Evolutionary conservation across 2,888 invertebrate genomes (phyloP), one percentile per base, ranked within the genome.

Genomic region (Spatulosminthurus flaviceps): DNA sequence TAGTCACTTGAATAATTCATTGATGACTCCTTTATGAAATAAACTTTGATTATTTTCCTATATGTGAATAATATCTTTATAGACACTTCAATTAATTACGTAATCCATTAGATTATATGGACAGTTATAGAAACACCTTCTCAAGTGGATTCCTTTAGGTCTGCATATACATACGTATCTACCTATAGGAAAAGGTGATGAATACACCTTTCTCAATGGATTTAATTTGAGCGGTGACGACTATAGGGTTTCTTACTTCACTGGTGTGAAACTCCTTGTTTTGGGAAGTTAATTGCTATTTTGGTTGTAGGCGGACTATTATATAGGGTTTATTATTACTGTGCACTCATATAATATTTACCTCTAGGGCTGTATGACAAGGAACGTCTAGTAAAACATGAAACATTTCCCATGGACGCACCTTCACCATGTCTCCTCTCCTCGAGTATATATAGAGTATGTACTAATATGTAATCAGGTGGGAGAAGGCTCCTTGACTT

Each of bases 331-430:
- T n/a, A n/a, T n/a, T n/a, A 51, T 51, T 51, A 51, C n/a, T 19
- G 16, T 51, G 16, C n/a, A 11, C 51, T 9, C 13, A 7, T 7
- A n/a, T 51, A 19, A 51, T 51, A 51, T 51, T 51, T 51, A 51
- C 51, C 51, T 51, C n/a, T 51, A 5, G 51, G 51, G 51, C n/a
- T 51, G n/a, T n/a, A 51, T 51, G 51, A 51, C 51, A 13, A 51
- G 19, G 16, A 51, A 51, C n/a, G 51, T 51, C 51, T 51, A 19
- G 51, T 51, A 51, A n/a, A 19, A 51, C 51, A 51, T 19, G 51
- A 51, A n/a, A 51, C 34, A 51, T 51, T 51, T n/a, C 51, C n/a
- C 51, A n/a, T 51, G 51, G 51, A n/a, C 51, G 51, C 51, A 19
- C 51, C 51, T 51, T 51, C 19, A 19, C 51, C 16, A 2, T 51